Evolutionary conservation across 1,140 invertebrate species (phyloP).

Genomic region (Bombus soroeensis): DNA sequence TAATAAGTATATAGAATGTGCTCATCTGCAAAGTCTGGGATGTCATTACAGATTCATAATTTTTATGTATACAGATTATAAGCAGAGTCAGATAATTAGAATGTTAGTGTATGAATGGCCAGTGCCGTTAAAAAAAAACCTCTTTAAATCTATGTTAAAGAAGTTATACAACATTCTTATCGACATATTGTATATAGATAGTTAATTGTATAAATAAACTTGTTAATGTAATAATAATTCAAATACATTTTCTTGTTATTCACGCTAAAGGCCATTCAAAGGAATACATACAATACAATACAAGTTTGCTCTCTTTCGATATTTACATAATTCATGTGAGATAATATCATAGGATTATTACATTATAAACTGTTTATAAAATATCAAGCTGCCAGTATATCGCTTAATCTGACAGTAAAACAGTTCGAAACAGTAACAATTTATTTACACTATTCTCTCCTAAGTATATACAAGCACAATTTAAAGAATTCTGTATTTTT

Average conservation of each 20-base stretch:
- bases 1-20: conserved; percentile 38
- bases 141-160: conserved; percentile 57
- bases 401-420: conserved; percentile 1
- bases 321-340: conserved; percentile 29
- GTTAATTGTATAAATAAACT: conserved; percentile 68
- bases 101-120: conserved; percentile 38
- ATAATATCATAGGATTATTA: conserved; percentile 26
- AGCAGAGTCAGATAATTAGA: conserved; percentile 39
- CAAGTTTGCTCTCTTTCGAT: conserved; percentile 48
- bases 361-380: conserved; percentile 34
- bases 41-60: conserved; percentile 47
- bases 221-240: conserved; percentile 61
- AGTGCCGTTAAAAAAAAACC: conserved; percentile 33
- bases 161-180: conserved; percentile 59
- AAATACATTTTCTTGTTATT: conserved; percentile 55
- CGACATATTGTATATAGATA: conserved; percentile 70
- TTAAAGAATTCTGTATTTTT: not conserved
- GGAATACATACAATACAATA: conserved; percentile 40
- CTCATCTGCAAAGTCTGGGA: conserved; percentile 52
- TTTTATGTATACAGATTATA: conserved; percentile 44
- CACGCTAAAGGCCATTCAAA: conserved; percentile 47
- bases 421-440: not conserved
- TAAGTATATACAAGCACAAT: not conserved
- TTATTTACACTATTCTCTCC: conserved; percentile 12
- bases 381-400: conserved; percentile 40